Conservation (phyloP, 2,888 invertebrate species). For the Microctonus brassicae region DNA sequence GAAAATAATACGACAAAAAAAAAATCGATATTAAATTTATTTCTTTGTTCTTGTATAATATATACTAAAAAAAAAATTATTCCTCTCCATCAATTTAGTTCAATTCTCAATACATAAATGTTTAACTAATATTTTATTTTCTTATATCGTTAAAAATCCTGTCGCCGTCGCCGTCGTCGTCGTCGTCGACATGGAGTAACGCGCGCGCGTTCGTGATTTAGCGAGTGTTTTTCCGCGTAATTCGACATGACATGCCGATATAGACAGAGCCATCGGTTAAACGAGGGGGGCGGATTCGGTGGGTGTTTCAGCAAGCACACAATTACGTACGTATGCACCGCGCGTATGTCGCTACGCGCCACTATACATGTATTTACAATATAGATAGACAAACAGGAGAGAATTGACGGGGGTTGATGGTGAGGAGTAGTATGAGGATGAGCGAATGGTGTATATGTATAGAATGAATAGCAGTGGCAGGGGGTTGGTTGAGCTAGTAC, state of each 20-base stretch:
- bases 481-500: conserved; percentile 37
- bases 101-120: background rate
- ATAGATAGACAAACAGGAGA: conserved; percentile 35
- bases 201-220: conserved; percentile 18
- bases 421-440: conserved; percentile 27
- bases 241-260: conserved; percentile 35
- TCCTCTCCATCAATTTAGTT: background rate
- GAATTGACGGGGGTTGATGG: conserved; percentile 35
- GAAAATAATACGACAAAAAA: background rate
- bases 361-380: conserved; percentile 39
- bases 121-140: background rate
- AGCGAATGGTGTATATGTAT: background rate
- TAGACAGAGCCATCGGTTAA: conserved; percentile 34
- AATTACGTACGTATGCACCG: conserved; percentile 61
- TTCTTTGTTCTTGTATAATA: background rate
- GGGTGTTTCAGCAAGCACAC: conserved; percentile 50
- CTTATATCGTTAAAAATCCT: too few species aligned
- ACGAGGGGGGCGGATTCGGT: conserved; percentile 30
- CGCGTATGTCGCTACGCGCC: conserved; percentile 60
- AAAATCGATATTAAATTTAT: background rate
- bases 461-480: conserved; percentile 40
- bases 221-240: conserved; percentile 30
- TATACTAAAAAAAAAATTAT: too few species aligned
- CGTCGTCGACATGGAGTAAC: background rate
- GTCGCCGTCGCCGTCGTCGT: too few species aligned